Evolutionary conservation across 2,888 invertebrate species (phyloP).

Genomic region (Microctonus aethiopoides): DNA sequence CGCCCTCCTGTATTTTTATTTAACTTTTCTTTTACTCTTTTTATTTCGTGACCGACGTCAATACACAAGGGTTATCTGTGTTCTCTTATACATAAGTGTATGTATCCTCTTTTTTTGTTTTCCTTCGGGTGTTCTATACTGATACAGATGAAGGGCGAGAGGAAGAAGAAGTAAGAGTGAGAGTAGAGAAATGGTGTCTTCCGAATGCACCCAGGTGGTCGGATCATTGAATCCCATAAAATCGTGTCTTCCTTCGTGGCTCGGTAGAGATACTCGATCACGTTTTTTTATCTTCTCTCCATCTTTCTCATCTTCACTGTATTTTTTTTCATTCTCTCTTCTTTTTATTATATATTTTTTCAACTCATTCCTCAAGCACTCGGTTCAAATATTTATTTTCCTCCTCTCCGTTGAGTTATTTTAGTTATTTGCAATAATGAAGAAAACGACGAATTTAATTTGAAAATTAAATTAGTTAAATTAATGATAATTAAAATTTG

Average conservation of each 20-base stretch:
- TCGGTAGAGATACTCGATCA: slow-evolving; percentile 32
- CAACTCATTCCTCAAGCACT: not conserved
- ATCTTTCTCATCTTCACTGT: not conserved
- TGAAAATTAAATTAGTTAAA: too few species aligned
- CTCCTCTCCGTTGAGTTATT: not conserved
- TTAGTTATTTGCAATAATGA: slow-evolving; percentile 1
- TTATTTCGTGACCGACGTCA: slow-evolving; percentile 24
- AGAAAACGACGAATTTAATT: not conserved
- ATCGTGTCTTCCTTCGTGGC: slow-evolving; percentile 41
- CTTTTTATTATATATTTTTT: slow-evolving; percentile 13
- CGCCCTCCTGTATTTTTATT: not conserved
- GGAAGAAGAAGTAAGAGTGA: slow-evolving; percentile 10
- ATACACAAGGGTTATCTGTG: slow-evolving; percentile 4
- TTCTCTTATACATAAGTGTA: not conserved
- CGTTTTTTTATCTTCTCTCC: slow-evolving; percentile 12
- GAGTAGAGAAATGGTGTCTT: slow-evolving; percentile 12
- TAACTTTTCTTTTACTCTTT: not conserved
- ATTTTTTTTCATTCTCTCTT: slow-evolving; percentile 3
- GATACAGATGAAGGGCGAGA: slow-evolving; percentile 17
- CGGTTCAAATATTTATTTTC: slow-evolving; percentile 30
- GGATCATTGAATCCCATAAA: slow-evolving; percentile 48
- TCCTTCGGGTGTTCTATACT: not conserved
- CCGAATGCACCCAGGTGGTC: slow-evolving; percentile 51
- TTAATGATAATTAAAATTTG: too few species aligned
- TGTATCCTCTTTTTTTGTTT: not conserved